Base-by-base conservation (phyloP, 53 echinoderm and acorn worm species). In the Glandiceps talaboti region DNA sequence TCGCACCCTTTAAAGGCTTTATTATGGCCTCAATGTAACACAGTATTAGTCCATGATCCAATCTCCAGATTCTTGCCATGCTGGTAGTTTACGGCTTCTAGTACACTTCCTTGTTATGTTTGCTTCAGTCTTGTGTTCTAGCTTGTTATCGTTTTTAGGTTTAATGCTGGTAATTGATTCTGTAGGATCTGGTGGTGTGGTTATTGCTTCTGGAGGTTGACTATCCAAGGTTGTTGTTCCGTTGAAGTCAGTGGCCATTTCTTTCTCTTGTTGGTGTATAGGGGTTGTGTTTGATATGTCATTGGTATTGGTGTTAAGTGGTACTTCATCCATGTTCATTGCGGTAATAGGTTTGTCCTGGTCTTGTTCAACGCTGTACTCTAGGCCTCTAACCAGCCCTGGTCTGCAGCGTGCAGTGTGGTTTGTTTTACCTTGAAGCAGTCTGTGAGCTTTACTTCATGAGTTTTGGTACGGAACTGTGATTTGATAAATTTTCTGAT, bases 401-500 rank as follows among this genome's bases (percentile, higher is more conserved):
- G 32, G 30, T 6, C 27, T 26, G 30, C 27, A 32, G n/a, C n/a
- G 0, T 78, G 31, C 27, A 78, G 32, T 14, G 79, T 26, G 0
- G 79, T 78, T 30, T 30, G 79, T 32, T 78, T 14, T 20, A 32
- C 27, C 1, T 14, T 31, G 32, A 31, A 78, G 26, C 32, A 78
- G 26, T 78, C 79, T 26, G 32, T 0, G 32, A 78, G 6, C 0
- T 32, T 14, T 6, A 78, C 79, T 27, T 78, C 32, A 32, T 78
- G 31, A 6, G 6, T 0, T 32, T 32, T 78, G 31, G 79, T 31
- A n/a, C 32, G 32, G 32, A 31, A 78, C 32, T 78, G 79, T 26
- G 79, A 78, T 26, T 78, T 78, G 0, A 32, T 78, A 32, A 78
- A 78, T 78, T 78, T 78, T 0, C 79, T 30, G n/a, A 78, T 30